These are phyloP conservation scores for Heloderma charlesbogerti DNA, from an alignment of 2,113 vertebrate species.

Conservation along the genomic window DNA sequence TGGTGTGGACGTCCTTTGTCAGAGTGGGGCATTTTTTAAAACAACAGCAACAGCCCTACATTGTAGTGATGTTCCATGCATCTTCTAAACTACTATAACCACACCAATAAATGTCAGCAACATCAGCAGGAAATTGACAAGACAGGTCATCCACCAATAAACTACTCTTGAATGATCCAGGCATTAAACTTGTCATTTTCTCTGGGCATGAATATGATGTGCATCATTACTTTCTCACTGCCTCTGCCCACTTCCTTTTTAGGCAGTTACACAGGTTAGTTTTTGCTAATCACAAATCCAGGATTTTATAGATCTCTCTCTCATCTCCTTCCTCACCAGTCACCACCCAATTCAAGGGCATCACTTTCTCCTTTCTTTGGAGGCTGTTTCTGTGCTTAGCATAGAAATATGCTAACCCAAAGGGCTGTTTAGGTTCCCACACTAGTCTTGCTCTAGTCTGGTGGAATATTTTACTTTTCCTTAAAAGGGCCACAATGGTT, in stretches of 20 bases:
- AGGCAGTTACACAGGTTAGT: background rate
- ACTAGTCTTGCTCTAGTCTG: background rate
- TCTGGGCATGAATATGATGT: constrained; percentile 11
- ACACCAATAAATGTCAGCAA: constrained; percentile 27
- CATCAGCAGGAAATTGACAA: constrained; percentile 28
- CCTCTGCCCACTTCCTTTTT: constrained; percentile 4
- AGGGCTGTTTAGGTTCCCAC: background rate
- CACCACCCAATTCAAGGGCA: background rate
- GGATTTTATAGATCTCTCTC: constrained; percentile 13
- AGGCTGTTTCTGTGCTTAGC: background rate
- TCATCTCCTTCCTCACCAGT: background rate
- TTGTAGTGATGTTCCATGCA: background rate
- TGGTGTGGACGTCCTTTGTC: background rate
- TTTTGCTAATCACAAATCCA: constrained; percentile 4
- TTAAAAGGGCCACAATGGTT: background rate
- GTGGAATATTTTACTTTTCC: background rate
- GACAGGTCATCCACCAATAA: constrained; percentile 28
- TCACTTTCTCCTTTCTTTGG: background rate
- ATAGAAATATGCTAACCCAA: background rate
- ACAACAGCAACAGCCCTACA: background rate
- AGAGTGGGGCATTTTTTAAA: background rate
- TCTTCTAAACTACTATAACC: constrained; percentile 26
- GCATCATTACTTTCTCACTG: constrained; percentile 10
- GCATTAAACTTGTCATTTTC: constrained; percentile 25
- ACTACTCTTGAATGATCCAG: constrained; percentile 30